Conservation (phyloP, 2,888 invertebrate species). For the Actias luna region DNA sequence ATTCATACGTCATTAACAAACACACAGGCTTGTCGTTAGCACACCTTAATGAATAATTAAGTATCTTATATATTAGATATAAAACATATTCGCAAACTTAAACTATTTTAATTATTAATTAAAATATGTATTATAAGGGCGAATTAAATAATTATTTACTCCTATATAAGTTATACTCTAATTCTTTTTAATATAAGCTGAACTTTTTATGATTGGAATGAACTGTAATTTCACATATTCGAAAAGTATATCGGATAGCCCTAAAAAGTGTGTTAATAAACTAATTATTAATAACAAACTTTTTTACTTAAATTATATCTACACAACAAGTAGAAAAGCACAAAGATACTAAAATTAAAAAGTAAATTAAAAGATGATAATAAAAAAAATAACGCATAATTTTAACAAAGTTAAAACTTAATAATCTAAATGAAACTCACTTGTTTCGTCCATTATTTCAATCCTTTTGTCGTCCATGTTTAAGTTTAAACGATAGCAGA, state of each 20-base stretch:
- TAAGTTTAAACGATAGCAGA: conserved; percentile 29
- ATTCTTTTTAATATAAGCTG: no score
- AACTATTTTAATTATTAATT: neutral
- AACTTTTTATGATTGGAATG: no score
- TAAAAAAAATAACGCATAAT: neutral
- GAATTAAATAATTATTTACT: no score
- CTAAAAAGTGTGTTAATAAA: neutral
- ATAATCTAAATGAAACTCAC: conserved; percentile 40
- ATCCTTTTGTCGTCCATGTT: conserved; percentile 40
- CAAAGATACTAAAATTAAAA: neutral
- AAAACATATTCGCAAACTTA: neutral
- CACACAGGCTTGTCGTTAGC: neutral
- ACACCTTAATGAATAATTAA: neutral
- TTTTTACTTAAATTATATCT: neutral
- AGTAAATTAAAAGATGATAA: neutral
- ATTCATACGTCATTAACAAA: neutral
- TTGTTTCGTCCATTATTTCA: conserved; percentile 50
- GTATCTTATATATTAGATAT: neutral
- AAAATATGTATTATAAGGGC: no score
- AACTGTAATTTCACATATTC: neutral
- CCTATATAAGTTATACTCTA: no score
- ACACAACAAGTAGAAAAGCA: neutral
- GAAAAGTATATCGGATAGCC: neutral
- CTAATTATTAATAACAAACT: neutral
- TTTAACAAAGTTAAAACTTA: neutral